Percentiles rank a stretch among this genome's conserved stretches.
Evolutionary conservation across 2,888 invertebrate species (phyloP).

Genomic region (Tipula helvola): DNA sequence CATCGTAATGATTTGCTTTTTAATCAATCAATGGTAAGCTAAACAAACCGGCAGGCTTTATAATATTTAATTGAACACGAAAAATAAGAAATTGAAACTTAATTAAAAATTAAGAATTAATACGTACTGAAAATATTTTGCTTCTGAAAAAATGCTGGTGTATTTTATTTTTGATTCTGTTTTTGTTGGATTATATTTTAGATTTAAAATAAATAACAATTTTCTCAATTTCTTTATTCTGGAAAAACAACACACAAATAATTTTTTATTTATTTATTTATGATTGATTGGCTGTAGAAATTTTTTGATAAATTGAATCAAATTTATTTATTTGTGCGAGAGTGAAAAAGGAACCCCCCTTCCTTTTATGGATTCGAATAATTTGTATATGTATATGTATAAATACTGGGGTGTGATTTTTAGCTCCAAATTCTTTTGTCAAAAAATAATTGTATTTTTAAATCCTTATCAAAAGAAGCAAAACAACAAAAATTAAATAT

Average conservation of each 20-base stretch:
- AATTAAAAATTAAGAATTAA: background rate
- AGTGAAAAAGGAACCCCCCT: background rate
- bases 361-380: background rate
- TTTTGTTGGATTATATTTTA: background rate
- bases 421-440: background rate
- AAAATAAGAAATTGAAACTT: background rate
- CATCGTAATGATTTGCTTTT: background rate
- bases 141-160: background rate
- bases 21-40: background rate
- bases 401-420: background rate
- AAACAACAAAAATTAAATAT: background rate
- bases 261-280: background rate
- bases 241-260: background rate
- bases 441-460: background rate
- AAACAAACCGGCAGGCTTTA: background rate
- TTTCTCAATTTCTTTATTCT: background rate
- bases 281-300: constrained; percentile 4
- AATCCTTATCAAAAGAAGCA: background rate
- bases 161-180: background rate
- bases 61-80: background rate
- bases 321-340: background rate
- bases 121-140: background rate
- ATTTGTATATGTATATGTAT: background rate
- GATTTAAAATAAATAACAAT: background rate
- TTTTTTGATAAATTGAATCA: background rate